Evolutionary conservation across 2,888 invertebrate genomes (phyloP).

Genomic region (Thereva nobilitata): DNA sequence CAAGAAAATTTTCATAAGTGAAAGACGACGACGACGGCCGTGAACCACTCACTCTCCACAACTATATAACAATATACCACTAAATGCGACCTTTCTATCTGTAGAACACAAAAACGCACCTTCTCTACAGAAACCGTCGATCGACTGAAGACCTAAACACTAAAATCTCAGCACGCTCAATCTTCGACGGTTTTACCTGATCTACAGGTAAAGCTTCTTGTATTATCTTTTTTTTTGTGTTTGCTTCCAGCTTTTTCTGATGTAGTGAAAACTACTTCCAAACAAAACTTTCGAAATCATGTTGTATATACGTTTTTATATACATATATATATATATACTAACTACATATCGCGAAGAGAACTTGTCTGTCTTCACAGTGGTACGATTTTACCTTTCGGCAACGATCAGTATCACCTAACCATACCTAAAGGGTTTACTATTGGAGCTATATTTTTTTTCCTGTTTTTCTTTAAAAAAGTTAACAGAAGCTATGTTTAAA

Average conservation of each 20-base stretch:
- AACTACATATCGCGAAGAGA: too few species aligned
- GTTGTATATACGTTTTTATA: conserved; percentile 9
- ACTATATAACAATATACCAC: too few species aligned
- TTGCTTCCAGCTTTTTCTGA: background rate
- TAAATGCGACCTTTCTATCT: too few species aligned
- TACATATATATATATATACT: too few species aligned
- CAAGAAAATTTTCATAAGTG: background rate
- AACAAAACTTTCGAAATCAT: conserved; percentile 24
- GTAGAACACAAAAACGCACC: conserved; percentile 6
- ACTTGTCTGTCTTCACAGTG: too few species aligned
- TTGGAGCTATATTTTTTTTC: too few species aligned
- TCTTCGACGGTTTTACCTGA: conserved; percentile 16
- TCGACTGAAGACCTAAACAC: conserved; percentile 30
- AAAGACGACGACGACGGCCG: background rate
- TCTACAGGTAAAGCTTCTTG: conserved; percentile 1
- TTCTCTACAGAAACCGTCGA: conserved; percentile 38
- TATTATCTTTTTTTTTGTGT: conserved; percentile 2
- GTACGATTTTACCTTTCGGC: too few species aligned
- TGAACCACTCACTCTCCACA: too few species aligned
- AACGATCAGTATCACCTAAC: too few species aligned
- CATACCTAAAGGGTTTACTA: too few species aligned
- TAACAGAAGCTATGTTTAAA: too few species aligned
- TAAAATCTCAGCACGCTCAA: conserved; percentile 23
- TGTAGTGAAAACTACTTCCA: conserved; percentile 16
- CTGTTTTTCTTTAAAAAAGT: too few species aligned